A percentile compares a stretch with the other conserved stretches of the same genome.
Conservation (phyloP, 2,888 invertebrate genomes). For the Trissolcus japonicus region DNA sequence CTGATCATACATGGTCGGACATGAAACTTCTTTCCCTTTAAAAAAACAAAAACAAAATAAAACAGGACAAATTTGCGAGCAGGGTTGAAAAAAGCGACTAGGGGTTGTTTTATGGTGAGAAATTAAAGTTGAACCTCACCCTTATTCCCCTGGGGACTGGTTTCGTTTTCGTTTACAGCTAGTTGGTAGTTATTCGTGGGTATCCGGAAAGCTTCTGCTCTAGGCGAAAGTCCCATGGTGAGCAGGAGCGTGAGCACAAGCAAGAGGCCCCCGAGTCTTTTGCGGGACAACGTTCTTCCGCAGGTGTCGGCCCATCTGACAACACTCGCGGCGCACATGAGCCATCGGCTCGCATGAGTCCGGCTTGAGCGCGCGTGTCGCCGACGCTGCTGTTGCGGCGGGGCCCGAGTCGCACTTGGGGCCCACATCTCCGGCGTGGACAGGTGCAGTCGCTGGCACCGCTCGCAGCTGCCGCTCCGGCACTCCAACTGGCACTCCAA, state of each 20-base stretch:
- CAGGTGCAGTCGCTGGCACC: constrained; percentile 39
- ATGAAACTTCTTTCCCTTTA: too few relatives aligned
- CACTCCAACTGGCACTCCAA: constrained; percentile 40
- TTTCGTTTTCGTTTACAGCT: too few relatives aligned
- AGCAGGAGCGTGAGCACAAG: constrained; percentile 54
- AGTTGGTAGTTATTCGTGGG: too few relatives aligned
- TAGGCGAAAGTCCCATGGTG: constrained; percentile 35
- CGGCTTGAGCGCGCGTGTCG: constrained; percentile 23
- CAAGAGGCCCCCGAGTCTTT: constrained; percentile 50
- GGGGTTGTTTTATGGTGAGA: too few relatives aligned
- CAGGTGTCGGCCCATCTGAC: constrained; percentile 68
- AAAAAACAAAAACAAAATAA: too few relatives aligned
- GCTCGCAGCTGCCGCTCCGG: constrained; percentile 30
- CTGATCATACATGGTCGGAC: too few relatives aligned
- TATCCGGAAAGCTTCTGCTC: constrained; percentile 8
- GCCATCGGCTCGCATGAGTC: constrained; percentile 59
- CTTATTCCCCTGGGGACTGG: too few relatives aligned
- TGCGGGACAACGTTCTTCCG: constrained; percentile 55
- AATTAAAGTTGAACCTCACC: too few relatives aligned
- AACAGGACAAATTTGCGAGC: too few relatives aligned
- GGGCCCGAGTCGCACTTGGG: not conserved
- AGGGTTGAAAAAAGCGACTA: too few relatives aligned
- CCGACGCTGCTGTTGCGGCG: constrained; percentile 8
- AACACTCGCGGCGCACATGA: constrained; percentile 68
- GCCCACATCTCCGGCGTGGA: constrained; percentile 8